Conservation (phyloP, 2,797 vertebrate species). For the Apogon hyalosoma region DNA sequence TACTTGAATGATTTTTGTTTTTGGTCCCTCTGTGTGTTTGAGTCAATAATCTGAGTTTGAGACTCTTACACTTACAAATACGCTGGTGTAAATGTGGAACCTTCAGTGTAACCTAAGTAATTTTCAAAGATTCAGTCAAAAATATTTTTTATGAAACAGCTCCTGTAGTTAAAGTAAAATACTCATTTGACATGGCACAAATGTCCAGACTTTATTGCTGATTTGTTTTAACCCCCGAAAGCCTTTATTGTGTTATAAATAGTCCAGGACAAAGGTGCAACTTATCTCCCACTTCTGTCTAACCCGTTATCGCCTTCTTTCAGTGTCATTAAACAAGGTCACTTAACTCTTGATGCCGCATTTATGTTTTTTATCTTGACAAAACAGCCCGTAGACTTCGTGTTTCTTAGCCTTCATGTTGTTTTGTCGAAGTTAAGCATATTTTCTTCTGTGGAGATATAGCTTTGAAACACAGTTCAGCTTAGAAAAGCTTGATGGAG, state of each 20-base stretch:
- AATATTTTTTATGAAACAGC: too few relatives aligned
- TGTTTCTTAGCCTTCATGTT: slow-evolving; percentile 12
- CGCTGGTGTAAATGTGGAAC: too few relatives aligned
- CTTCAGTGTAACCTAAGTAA: too few relatives aligned
- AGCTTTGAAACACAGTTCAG: background rate
- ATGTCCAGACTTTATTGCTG: background rate
- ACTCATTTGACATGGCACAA: background rate
- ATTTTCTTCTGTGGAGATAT: background rate
- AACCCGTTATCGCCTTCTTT: slow-evolving; percentile 20
- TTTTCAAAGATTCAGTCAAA: too few relatives aligned
- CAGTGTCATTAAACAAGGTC: slow-evolving; percentile 19
- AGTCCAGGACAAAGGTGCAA: slow-evolving; percentile 8
- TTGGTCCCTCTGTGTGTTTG: too few relatives aligned
- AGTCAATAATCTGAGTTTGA: background rate
- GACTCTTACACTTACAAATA: background rate
- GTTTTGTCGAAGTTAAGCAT: background rate
- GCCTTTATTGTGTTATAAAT: background rate
- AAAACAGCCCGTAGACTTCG: slow-evolving; percentile 5
- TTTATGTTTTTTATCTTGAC: slow-evolving; percentile 7
- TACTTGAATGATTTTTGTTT: background rate
- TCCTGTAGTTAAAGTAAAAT: background rate
- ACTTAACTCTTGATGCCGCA: background rate
- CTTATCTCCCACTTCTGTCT: slow-evolving; percentile 8
- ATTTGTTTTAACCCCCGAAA: background rate
- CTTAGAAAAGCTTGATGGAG: background rate